Percentiles rank a stretch among this genome's conserved stretches.
These are phyloP conservation scores for Drosophila birchii DNA, from an alignment of 2,888 invertebrate species.

Conservation along the genomic window DNA sequence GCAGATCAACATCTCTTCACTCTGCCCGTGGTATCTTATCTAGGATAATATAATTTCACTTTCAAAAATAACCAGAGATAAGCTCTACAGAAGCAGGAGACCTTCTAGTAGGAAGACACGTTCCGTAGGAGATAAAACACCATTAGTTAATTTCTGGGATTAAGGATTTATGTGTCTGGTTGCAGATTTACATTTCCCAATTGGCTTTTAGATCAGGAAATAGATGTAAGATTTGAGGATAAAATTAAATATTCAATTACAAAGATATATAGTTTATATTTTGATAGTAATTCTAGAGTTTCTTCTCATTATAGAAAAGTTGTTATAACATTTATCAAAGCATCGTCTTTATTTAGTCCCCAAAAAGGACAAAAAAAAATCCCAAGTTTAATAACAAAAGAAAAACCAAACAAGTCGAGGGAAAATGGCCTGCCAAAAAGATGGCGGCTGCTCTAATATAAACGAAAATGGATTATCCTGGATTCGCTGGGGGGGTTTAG, in stretches of 20 bases:
- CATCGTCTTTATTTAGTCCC: background rate
- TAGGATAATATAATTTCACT: constrained; percentile 40
- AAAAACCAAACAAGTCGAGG: constrained; percentile 16
- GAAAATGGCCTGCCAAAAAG: constrained; percentile 48
- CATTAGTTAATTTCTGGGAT: background rate
- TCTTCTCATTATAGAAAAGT: no score
- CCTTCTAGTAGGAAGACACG: constrained; percentile 15
- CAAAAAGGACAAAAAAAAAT: constrained; percentile 6
- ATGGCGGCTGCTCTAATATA: constrained; percentile 50
- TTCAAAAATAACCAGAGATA: constrained; percentile 37
- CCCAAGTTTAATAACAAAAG: constrained; percentile 12
- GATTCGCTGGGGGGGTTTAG: constrained; percentile 10
- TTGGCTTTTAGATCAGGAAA: background rate
- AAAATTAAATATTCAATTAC: background rate
- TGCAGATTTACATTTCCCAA: constrained; percentile 1
- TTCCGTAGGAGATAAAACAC: constrained; percentile 14
- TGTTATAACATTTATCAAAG: constrained; percentile 8
- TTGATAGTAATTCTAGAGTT: background rate
- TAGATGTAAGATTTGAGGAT: background rate
- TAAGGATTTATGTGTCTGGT: constrained; percentile 2
- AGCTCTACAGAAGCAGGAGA: constrained; percentile 15
- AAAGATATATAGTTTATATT: background rate
- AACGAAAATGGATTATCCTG: constrained; percentile 78
- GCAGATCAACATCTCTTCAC: background rate
- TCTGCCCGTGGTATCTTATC: constrained; percentile 30